Evolutionary conservation across 2,888 invertebrate species (phyloP).

Genomic region (Bugulina stolonifera): DNA sequence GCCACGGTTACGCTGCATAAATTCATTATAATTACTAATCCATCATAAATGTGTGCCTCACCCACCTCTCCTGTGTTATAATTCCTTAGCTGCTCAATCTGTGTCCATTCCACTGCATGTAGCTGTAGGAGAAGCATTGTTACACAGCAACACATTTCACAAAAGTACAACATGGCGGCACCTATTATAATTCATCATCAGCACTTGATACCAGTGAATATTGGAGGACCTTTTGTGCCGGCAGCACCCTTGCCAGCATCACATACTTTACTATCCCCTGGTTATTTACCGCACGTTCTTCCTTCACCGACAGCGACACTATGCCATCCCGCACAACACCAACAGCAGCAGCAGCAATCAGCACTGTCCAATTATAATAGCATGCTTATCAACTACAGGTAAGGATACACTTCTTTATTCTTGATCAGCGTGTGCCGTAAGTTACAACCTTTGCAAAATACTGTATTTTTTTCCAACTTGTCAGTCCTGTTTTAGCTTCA

Average conservation of each 20-base stretch:
- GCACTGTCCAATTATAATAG: neutral
- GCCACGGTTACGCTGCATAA: neutral
- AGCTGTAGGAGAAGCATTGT: neutral
- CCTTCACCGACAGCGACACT: neutral
- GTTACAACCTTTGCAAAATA: too few relatives aligned
- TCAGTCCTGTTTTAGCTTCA: too few relatives aligned
- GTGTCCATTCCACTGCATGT: neutral
- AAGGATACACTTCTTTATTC: too few relatives aligned
- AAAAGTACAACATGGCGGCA: constrained; percentile 11
- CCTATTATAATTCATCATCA: constrained; percentile 21
- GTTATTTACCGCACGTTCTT: neutral
- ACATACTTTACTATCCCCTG: neutral
- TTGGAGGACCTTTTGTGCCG: neutral
- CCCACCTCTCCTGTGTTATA: neutral
- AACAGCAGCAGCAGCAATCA: neutral
- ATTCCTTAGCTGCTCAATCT: neutral
- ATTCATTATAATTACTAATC: neutral
- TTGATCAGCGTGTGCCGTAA: too few relatives aligned
- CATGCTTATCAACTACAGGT: constrained; percentile 19
- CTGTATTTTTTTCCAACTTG: too few relatives aligned
- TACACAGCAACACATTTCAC: neutral
- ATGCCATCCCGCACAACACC: neutral
- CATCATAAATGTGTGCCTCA: neutral
- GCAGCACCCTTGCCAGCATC: neutral
- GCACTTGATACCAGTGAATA: constrained; percentile 2